These are phyloP conservation scores for Galerucella calmariensis DNA, from an alignment of 2,888 invertebrate genomes.

Conservation along the genomic window DNA sequence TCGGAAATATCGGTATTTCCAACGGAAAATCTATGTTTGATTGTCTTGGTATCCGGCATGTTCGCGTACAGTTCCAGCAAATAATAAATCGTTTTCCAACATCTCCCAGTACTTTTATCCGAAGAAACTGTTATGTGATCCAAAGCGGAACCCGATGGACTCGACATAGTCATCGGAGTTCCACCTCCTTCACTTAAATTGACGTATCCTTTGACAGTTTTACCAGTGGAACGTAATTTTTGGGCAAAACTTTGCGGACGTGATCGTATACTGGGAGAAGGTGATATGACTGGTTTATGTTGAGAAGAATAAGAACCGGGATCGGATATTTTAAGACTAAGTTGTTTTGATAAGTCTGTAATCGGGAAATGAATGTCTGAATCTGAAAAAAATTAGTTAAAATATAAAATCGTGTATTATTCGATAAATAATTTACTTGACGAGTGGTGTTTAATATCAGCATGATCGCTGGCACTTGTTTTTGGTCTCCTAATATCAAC, in stretches of 20 bases:
- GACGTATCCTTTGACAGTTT: conserved; percentile 86
- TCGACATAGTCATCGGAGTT: conserved; percentile 75
- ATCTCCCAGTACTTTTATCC: conserved; percentile 71
- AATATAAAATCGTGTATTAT: too few relatives aligned
- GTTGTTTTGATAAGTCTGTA: conserved; percentile 66
- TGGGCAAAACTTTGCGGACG: conserved; percentile 91
- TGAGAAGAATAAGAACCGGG: conserved; percentile 60
- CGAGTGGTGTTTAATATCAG: conserved; percentile 71
- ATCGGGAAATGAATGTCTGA: conserved; percentile 74
- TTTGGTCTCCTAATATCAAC: conserved; percentile 62
- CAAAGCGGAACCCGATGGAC: conserved; percentile 71
- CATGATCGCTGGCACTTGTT: conserved; percentile 62
- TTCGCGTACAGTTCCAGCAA: conserved; percentile 92
- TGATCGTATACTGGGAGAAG: conserved; percentile 69
- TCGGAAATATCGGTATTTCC: conserved; percentile 74
- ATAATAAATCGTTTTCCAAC: conserved; percentile 95
- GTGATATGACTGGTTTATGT: conserved; percentile 65
- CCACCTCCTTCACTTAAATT: conserved; percentile 81
- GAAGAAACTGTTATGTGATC: conserved; percentile 67
- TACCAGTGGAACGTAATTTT: conserved; percentile 85
- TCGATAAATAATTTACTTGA: conserved; percentile 65
- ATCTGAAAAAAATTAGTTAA: conserved; percentile 60
- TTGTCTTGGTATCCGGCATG: conserved; percentile 94
- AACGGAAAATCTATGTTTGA: conserved; percentile 81
- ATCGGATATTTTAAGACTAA: conserved; percentile 63